Percentiles rank a stretch among this genome's conserved stretches.
phyloP scores from a whole-genome alignment of 2,113 vertebrate genomes.

The Alosa alosa region DNA sequence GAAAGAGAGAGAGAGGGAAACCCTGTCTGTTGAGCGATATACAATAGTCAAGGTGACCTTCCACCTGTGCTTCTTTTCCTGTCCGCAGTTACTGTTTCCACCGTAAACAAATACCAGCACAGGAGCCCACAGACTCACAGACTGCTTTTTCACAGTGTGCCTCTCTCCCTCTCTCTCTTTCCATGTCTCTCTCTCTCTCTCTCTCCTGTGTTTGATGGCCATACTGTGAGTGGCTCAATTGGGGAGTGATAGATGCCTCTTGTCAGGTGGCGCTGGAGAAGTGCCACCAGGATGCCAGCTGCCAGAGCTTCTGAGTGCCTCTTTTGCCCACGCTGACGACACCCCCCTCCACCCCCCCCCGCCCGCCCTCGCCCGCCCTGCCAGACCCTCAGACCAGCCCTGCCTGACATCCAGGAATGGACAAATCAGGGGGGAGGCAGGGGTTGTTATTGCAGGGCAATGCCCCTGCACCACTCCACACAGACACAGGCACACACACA shows the following conservation, averaged over 20 bases:
- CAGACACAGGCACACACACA: background rate
- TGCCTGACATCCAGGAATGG: slow-evolving; percentile 27
- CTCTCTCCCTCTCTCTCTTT: slow-evolving; percentile 43
- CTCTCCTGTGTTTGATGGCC: background rate
- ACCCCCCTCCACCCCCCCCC: background rate
- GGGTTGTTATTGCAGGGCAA: background rate
- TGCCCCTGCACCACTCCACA: background rate
- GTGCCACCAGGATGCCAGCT: slow-evolving; percentile 75
- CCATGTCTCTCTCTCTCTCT: slow-evolving; percentile 36
- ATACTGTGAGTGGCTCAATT: slow-evolving; percentile 74
- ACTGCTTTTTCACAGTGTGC: slow-evolving; percentile 32
- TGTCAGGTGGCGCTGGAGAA: slow-evolving; percentile 75
- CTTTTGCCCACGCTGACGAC: background rate
- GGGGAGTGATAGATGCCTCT: slow-evolving; percentile 82
- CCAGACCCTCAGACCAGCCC: background rate
- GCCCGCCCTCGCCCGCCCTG: background rate
- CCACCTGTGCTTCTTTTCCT: slow-evolving; percentile 16
- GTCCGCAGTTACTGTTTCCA: slow-evolving; percentile 1
- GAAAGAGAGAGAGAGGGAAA: slow-evolving; percentile 3
- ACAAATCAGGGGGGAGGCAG: background rate
- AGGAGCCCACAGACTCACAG: background rate
- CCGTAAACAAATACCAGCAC: background rate
- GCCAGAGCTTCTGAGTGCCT: slow-evolving; percentile 50
- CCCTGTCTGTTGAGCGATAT: slow-evolving; percentile 1
- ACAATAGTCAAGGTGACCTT: slow-evolving; percentile 10